Percentiles rank a stretch among this genome's conserved stretches.
phyloP scores from a whole-genome alignment of 2,888 invertebrate genomes.

The Actias luna region DNA sequence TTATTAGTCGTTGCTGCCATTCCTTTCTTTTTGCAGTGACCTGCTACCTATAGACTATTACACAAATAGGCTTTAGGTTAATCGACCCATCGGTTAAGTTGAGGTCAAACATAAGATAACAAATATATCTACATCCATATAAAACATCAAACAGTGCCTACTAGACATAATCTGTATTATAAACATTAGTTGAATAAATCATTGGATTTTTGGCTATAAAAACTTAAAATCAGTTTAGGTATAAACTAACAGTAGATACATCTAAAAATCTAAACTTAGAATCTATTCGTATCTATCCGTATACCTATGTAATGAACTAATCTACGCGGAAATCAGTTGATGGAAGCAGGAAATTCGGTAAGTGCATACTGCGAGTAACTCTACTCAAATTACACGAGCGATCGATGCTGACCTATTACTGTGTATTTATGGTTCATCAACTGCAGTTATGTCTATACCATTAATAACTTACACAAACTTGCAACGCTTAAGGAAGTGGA shows the following conservation, averaged over 20 bases:
- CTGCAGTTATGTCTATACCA: constrained; percentile 3
- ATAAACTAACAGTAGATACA: background rate
- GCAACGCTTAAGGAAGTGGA: background rate
- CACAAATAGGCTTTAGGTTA: too few species aligned
- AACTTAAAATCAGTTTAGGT: too few species aligned
- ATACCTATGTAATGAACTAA: background rate
- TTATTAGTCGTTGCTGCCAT: too few species aligned
- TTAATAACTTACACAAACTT: constrained; percentile 2
- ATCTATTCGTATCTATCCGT: background rate
- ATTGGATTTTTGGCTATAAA: too few species aligned
- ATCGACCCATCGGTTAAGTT: too few species aligned
- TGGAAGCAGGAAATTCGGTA: constrained; percentile 24
- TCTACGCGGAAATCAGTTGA: constrained; percentile 13
- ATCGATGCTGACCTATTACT: constrained; percentile 1
- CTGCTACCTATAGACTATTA: too few species aligned
- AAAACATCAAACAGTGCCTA: too few species aligned
- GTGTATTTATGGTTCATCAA: background rate
- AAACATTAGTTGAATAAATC: too few species aligned
- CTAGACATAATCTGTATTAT: too few species aligned
- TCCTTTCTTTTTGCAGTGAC: too few species aligned
- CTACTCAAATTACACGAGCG: constrained; percentile 7
- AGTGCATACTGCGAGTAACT: constrained; percentile 18
- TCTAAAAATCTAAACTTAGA: background rate
- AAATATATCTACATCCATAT: too few species aligned
- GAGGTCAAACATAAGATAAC: too few species aligned